A percentile compares a stretch with the other conserved stretches of the same genome.
These are phyloP conservation scores for Cyanoramphus novaezelandiae DNA, from an alignment of 2,113 vertebrate species.

Conservation along the genomic window DNA sequence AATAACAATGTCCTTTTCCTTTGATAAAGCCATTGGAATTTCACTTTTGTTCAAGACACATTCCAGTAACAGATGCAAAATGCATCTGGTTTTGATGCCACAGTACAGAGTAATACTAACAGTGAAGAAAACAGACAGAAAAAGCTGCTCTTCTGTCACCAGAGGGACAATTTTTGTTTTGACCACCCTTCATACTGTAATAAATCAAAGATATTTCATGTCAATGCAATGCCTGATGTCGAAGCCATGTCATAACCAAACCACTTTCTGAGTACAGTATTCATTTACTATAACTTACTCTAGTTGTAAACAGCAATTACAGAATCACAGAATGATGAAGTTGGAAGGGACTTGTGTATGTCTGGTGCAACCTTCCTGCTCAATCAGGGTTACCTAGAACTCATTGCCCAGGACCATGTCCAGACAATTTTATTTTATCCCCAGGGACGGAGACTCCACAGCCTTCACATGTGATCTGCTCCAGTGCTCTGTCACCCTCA, in stretches of 20 bases:
- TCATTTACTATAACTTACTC: background rate
- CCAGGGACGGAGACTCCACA: background rate
- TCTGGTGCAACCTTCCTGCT: background rate
- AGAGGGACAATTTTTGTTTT: background rate
- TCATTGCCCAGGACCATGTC: background rate
- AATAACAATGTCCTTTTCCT: background rate
- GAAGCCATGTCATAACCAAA: background rate
- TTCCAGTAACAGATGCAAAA: background rate
- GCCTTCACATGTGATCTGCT: background rate
- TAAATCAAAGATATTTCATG: background rate
- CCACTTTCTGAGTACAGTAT: background rate
- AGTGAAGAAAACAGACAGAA: background rate
- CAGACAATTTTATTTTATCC: background rate
- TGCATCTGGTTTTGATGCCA: background rate
- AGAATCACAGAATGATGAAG: background rate
- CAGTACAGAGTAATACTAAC: background rate
- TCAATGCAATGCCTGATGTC: background rate
- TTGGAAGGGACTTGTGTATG: background rate
- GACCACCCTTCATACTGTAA: background rate
- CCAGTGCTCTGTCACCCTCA: background rate
- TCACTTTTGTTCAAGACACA: background rate
- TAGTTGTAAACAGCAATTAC: background rate
- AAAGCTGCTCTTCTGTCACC: background rate
- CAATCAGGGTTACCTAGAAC: background rate
- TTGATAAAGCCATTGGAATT: constrained; percentile 1